These are phyloP conservation scores for Megalonaias nervosa DNA, from an alignment of 1,140 invertebrate genomes.

Conservation along the genomic window DNA sequence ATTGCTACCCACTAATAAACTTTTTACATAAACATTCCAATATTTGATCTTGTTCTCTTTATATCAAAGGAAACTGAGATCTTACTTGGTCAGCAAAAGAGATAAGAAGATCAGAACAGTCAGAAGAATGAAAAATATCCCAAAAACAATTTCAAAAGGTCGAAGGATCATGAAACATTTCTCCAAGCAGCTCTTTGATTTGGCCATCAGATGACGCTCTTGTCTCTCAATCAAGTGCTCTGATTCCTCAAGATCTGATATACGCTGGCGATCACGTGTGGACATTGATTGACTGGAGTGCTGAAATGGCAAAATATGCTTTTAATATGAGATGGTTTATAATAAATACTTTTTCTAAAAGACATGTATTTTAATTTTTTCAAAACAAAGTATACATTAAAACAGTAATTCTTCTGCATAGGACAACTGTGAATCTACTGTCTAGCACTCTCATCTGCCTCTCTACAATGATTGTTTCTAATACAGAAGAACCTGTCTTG, in stretches of 20 bases:
- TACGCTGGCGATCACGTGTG: conserved; percentile 44
- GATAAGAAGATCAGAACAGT: conserved; percentile 71
- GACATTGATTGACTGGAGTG: conserved; percentile 41
- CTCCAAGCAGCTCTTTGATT: conserved; percentile 56
- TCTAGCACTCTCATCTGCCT: no score
- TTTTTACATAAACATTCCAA: no score
- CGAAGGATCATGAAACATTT: conserved; percentile 65
- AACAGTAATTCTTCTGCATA: no score
- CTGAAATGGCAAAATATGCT: conserved; percentile 15
- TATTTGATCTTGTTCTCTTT: no score
- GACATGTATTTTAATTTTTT: not conserved
- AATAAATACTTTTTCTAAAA: not conserved
- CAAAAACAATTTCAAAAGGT: conserved; percentile 70
- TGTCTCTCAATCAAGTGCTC: conserved; percentile 61
- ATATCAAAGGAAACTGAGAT: not conserved
- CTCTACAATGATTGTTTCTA: no score
- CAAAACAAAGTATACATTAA: not conserved
- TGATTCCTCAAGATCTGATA: conserved; percentile 67
- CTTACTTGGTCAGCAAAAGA: conserved; percentile 72
- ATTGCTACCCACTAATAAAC: no score
- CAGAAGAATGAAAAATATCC: conserved; percentile 64
- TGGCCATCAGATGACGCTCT: conserved; percentile 58
- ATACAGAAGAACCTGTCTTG: no score
- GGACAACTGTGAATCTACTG: no score
- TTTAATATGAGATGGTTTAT: not conserved